Evolutionary conservation across 2,797 vertebrate genomes (phyloP).

Genomic region (Sebastes minor): DNA sequence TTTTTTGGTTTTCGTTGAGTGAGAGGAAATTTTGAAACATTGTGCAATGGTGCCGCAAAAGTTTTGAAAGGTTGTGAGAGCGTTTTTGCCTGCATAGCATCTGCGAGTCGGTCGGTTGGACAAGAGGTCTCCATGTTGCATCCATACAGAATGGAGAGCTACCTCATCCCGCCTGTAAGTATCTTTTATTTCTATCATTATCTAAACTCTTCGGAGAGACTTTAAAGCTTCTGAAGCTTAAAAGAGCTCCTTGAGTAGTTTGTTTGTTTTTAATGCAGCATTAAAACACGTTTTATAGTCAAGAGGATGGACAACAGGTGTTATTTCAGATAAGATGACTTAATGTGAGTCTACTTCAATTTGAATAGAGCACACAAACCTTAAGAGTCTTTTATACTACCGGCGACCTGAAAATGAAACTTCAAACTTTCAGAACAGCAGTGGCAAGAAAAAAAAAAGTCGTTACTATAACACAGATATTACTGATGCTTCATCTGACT

Average conservation of each 20-base stretch:
- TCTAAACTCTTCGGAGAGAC: not conserved
- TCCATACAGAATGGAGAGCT: constrained; percentile 99
- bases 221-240: not conserved
- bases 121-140: constrained; percentile 93
- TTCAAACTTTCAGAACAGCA: constrained; percentile 62
- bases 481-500: not conserved
- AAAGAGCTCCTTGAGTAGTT: not conserved
- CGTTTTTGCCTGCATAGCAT: constrained; percentile 62
- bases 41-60: constrained; percentile 85
- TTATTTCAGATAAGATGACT: constrained; percentile 10
- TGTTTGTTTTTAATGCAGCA: not conserved
- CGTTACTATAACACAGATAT: not conserved
- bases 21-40: constrained; percentile 87
- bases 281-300: not conserved
- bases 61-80: constrained; percentile 86
- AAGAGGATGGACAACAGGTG: not conserved
- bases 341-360: constrained; percentile 34
- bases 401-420: constrained; percentile 71
- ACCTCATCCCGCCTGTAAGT: constrained; percentile 96
- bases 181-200: constrained; percentile 57
- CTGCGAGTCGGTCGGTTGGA: constrained; percentile 61
- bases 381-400: constrained; percentile 58
- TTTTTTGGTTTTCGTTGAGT: constrained; percentile 78
- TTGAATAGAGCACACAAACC: constrained; percentile 51
- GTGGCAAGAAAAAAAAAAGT: constrained; percentile 11